Percentiles rank a stretch among this genome's conserved stretches.
Evolutionary conservation across 2,888 invertebrate genomes (phyloP).

Genomic region (Lamellibrachia satsuma): DNA sequence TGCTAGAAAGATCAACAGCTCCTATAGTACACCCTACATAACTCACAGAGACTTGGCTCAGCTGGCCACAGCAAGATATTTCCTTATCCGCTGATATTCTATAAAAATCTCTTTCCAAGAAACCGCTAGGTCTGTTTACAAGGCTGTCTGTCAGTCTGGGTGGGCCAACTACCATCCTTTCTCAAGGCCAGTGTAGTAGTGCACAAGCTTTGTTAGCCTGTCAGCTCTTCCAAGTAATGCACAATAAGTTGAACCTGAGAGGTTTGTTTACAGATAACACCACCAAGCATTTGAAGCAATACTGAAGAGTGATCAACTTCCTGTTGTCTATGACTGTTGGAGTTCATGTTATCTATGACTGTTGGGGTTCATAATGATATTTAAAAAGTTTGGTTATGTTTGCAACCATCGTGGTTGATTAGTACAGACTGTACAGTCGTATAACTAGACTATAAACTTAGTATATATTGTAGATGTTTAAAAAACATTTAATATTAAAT

Average conservation of each 20-base stretch:
- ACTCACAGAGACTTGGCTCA: neutral
- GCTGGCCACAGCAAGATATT: neutral
- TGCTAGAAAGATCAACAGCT: neutral
- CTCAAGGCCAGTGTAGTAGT: neutral
- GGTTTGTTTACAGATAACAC: neutral
- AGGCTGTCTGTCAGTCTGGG: neutral
- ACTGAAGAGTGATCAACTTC: neutral
- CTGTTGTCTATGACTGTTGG: neutral
- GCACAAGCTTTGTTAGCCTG: neutral
- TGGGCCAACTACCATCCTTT: neutral
- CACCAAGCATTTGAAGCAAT: neutral
- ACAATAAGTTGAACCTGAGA: neutral
- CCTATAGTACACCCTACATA: neutral
- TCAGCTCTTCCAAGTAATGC: neutral
- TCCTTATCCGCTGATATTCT: neutral
- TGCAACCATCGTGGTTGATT: too few relatives aligned
- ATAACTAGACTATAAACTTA: too few relatives aligned
- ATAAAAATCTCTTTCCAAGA: neutral
- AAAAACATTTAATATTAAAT: too few relatives aligned
- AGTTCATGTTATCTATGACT: too few relatives aligned
- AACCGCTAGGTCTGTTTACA: slow-evolving; percentile 1
- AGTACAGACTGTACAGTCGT: too few relatives aligned
- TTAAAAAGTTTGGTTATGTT: too few relatives aligned
- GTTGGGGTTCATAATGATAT: too few relatives aligned
- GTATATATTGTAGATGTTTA: too few relatives aligned